phyloP scores from a whole-genome alignment of 2,113 vertebrate genomes.

The Vulpes ferrilata region DNA sequence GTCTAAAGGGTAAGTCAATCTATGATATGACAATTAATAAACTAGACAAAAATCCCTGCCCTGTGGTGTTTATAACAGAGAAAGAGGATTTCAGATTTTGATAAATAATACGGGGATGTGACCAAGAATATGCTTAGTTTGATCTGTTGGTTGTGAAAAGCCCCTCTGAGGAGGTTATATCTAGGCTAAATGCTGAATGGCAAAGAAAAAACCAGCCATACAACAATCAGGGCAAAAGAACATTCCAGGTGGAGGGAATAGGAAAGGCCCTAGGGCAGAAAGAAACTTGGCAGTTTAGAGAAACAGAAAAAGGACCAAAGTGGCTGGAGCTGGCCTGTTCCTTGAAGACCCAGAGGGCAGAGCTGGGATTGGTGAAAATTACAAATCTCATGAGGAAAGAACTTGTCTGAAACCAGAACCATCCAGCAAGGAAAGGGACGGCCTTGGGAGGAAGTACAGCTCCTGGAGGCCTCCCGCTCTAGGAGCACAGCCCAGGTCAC shows the following conservation, averaged over 20 bases:
- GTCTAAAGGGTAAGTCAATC: not conserved
- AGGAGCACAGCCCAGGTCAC: not conserved
- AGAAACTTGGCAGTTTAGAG: constrained; percentile 37
- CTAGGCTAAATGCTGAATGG: not conserved
- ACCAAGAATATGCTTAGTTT: constrained; percentile 18
- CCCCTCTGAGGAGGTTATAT: not conserved
- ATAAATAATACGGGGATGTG: not conserved
- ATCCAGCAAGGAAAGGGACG: not conserved
- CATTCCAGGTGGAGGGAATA: not conserved
- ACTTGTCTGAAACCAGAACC: constrained; percentile 1
- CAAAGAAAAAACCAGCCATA: constrained; percentile 18
- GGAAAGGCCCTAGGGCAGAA: not conserved
- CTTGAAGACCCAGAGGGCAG: not conserved
- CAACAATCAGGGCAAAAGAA: not conserved
- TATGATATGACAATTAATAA: not conserved
- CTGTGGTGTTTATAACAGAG: not conserved
- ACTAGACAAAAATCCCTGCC: not conserved
- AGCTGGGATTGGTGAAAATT: not conserved
- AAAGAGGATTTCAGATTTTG: not conserved
- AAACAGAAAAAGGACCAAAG: not conserved
- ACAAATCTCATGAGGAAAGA: not conserved
- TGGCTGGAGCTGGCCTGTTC: not conserved
- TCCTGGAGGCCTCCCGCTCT: not conserved
- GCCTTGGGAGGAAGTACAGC: not conserved
- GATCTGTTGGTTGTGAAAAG: not conserved